Evolutionary conservation across 2,113 vertebrate species (phyloP).

Genomic region (Orientallactaga bullata): DNA sequence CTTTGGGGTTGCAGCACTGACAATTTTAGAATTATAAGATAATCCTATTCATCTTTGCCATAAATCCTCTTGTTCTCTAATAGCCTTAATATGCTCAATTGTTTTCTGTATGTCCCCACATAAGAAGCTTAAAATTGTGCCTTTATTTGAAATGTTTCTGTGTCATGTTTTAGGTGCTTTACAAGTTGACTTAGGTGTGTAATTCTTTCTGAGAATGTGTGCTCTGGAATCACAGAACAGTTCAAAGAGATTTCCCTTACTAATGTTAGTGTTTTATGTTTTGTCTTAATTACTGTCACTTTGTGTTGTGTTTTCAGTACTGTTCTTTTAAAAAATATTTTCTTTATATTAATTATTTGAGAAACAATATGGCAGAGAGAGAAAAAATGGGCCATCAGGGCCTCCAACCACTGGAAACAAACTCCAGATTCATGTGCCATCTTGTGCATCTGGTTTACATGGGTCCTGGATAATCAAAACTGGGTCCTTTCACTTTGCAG

Average conservation of each 20-base stretch:
- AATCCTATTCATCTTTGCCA: not conserved
- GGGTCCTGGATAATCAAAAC: too few species aligned
- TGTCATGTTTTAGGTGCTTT: conserved; percentile 36
- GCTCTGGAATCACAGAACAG: not conserved
- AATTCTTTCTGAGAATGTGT: conserved; percentile 41
- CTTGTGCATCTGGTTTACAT: too few species aligned
- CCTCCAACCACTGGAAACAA: too few species aligned
- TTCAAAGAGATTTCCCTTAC: conserved; percentile 63
- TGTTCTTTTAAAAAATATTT: conserved; percentile 52
- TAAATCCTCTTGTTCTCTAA: conserved; percentile 13
- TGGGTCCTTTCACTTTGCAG: too few species aligned
- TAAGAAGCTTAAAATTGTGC: conserved; percentile 23
- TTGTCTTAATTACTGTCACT: conserved; percentile 63
- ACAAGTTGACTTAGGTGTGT: conserved; percentile 58
- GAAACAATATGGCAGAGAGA: too few species aligned
- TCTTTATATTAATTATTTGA: too few species aligned
- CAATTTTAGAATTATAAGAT: conserved; percentile 28
- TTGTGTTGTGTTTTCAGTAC: conserved; percentile 58
- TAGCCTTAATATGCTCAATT: not conserved
- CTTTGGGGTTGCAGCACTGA: not conserved
- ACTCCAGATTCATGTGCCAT: too few species aligned
- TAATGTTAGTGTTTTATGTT: not conserved
- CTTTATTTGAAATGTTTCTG: conserved; percentile 32
- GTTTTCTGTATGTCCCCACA: not conserved
- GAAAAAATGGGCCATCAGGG: too few species aligned